Base-by-base conservation (phyloP, 2,888 invertebrate genomes). In the Neoitamus cyanurus region DNA sequence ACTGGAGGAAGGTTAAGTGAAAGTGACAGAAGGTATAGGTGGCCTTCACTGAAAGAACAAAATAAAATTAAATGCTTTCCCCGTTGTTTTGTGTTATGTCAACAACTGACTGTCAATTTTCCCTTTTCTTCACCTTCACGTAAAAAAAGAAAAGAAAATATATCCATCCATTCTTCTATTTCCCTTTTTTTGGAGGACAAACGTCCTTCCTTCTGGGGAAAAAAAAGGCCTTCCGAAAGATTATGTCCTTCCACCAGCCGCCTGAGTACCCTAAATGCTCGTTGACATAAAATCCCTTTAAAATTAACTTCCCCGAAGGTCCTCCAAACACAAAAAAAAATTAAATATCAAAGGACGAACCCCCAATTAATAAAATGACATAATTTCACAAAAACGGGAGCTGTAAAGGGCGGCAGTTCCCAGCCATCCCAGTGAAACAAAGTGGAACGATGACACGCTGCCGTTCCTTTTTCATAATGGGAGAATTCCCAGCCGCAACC, bases 341-440 rank as follows among this genome's bases (percentile, higher is more conserved):
- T 58, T 25, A 58, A 58, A 58, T 58, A 58, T 58, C 58, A 58
- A 58, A 58, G 58, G 58, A 58, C 58, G 58, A 58, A 58, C 58
- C 58, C 25, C 58, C 58, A 58, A 58, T 58, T 58, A 58, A 58
- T 58, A 58, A 58, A 58, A 58, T 58, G 58, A 58, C 58, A 58
- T 58, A 58, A 58, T 58, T 58, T 20, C 58, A 58, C 58, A 58
- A 58, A 58, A 58, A 58, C 25, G 58, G 58, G 58, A 58, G 58
- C 58, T 25, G 25, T 58, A 58, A 58, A 58, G 25, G 58, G 58
- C 9, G 58, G 58, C 58, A 58, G 58, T 58, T 58, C 7, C 42
- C 15, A 42, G 42, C 42, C 42, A 42, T 13, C 58, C 20, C 11
- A 20, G 25, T n/a, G 58, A 20, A 9, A 15, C 15, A 58, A 58